Base-by-base conservation (phyloP, 2,888 invertebrate species). In the Diabrotica balteata region DNA sequence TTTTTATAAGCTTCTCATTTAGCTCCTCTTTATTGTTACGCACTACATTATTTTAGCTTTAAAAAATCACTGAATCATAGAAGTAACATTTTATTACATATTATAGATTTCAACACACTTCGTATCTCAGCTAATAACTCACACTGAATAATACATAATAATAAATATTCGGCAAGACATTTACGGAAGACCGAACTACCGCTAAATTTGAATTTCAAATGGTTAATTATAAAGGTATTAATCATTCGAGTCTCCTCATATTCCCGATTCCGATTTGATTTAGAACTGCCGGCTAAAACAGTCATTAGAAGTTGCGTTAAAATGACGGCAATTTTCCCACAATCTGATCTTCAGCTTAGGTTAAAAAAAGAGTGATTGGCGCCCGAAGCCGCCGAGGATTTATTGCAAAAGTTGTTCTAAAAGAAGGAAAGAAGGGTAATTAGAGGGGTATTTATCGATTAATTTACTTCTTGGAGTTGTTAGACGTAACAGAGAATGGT, bases 281-380 rank as follows among this genome's bases (percentile, higher is more conserved):
- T 63, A 63, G 57, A 43, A 54, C 63, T 63, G 57, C 63, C 57
- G 63, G 63, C 51, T 44, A 50, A 55, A 50, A 63, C 63, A n/a
- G 55, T 63, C 63, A 57, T 63, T 63, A 63, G 49, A 55, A 45
- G 43, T 57, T 51, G 43, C 11, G 55, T 63, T 44, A 58, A 54
- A 63, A 63, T 63, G 57, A 54, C 57, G 43, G 63, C 63, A 63
- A 63, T 63, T 63, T 63, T 63, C 63, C 43, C 57, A 63, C 63
- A 57, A 63, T 63, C 57, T 42, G 63, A 63, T 63, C 57, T 43
- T n/a, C 57, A 63, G 57, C 63, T 57, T 52, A 50, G 32, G 32
- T 42, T n/a, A 49, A 17, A 53, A 55, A 44, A 63, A 57, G 49
- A 63, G 43, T 57, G 57, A 63, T 57, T 8, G 54, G 50, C 8